Percentiles rank a stretch among this genome's conserved stretches.
These are phyloP conservation scores for Sebastes vulpes DNA, from an alignment of 2,797 vertebrate genomes.

Conservation along the genomic window DNA sequence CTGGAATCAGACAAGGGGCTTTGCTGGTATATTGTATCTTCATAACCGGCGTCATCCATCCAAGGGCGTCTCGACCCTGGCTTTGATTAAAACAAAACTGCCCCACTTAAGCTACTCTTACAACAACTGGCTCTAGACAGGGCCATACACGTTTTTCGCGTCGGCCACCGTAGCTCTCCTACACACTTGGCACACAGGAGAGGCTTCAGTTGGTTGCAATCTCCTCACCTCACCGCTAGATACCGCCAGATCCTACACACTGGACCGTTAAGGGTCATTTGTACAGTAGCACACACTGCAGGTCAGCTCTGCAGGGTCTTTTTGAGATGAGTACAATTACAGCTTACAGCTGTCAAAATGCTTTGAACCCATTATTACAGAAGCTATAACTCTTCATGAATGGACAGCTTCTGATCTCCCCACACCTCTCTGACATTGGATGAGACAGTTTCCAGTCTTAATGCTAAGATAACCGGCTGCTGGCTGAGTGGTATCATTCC, in stretches of 20 bases:
- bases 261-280: background rate
- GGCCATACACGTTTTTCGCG: too few species aligned
- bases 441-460: too few species aligned
- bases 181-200: too few species aligned
- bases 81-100: slow-evolving; percentile 11
- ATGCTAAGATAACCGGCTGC: too few species aligned
- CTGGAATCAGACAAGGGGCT: background rate
- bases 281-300: background rate
- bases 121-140: too few species aligned
- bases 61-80: background rate
- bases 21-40: background rate
- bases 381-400: slow-evolving; percentile 47
- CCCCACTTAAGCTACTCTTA: background rate
- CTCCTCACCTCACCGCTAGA: too few species aligned
- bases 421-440: too few species aligned
- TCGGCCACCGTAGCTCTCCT: too few species aligned
- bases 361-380: slow-evolving; percentile 46
- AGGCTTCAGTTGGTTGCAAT: too few species aligned
- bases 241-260: too few species aligned
- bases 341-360: slow-evolving; percentile 21
- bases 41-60: background rate
- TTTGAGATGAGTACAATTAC: slow-evolving; percentile 49
- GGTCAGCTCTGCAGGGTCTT: slow-evolving; percentile 26
- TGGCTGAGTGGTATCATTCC: background rate
- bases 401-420: too few species aligned